Percentiles rank a stretch among this genome's conserved stretches.
Conservation (phyloP, 2,888 invertebrate genomes). For the Lucinisca nassula region DNA sequence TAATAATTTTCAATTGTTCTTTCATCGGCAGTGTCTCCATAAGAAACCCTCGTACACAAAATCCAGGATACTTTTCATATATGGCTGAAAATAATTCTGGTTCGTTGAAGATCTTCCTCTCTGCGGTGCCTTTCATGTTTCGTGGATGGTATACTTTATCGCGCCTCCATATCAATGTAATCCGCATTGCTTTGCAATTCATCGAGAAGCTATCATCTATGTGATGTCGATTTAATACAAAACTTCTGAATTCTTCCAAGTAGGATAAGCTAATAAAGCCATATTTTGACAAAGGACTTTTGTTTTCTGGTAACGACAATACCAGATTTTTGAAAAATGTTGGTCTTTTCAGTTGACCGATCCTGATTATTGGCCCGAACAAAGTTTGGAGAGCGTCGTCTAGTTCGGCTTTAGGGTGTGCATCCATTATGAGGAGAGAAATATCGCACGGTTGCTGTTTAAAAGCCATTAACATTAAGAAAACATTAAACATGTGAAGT, state of each 20-base stretch:
- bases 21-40: constrained; percentile 54
- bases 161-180: constrained; percentile 54
- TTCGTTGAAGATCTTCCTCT: constrained; percentile 62
- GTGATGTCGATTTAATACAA: constrained; percentile 40
- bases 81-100: constrained; percentile 41
- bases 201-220: constrained; percentile 8
- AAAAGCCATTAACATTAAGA: constrained; percentile 41
- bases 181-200: constrained; percentile 41
- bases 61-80: constrained; percentile 33
- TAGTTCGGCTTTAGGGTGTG: constrained; percentile 51
- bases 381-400: constrained; percentile 39
- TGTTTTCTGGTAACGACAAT: constrained; percentile 43
- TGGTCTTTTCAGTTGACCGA: constrained; percentile 30
- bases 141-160: constrained; percentile 63
- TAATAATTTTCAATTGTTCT: constrained; percentile 52
- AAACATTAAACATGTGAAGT: constrained; percentile 52
- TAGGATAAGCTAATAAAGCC: constrained; percentile 15
- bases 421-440: constrained; percentile 47
- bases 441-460: constrained; percentile 45
- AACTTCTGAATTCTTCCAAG: constrained; percentile 55
- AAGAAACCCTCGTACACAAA: constrained; percentile 43
- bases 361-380: constrained; percentile 48
- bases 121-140: constrained; percentile 50
- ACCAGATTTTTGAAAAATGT: constrained; percentile 41
- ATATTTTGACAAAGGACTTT: constrained; percentile 46